Base-by-base conservation (phyloP, 2,888 invertebrate species). In the Thyatira batis region DNA sequence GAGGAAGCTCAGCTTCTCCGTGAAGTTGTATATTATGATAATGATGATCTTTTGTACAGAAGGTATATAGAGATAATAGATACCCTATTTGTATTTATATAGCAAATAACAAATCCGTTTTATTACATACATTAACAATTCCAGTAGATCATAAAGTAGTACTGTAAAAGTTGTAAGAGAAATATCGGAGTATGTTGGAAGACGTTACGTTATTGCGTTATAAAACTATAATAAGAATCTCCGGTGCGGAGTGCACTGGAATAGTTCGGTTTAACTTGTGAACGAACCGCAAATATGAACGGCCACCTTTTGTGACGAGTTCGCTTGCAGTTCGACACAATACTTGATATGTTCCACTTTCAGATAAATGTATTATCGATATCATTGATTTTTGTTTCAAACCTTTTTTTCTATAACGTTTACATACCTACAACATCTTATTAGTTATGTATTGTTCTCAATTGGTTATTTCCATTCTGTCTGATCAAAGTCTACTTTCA, bases 181-280 rank as follows among this genome's bases (percentile, higher is more conserved):
- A 77, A 78, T 78, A 82, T 78, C 67, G 61, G 61, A 68, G 65
- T 64, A 57, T 61, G 69, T 71, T 66, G 54, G 69, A 73, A 75
- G 75, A 80, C 63, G 78, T 80, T 69, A 74, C 65, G 72, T 81
- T 85, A 87, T 87, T 85, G 78, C 78, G 78, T 82, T 83, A 82
- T 84, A 82, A 86, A 88, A 86, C 79, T 84, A 78, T 78, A 73
- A 25, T 13, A 25, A 83, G 76, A 76, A 76, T 70, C 69, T 69
- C 61, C 55, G 65, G 60, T 62, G 61, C 54, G 59, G 65, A 84
- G 76, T 80, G 78, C 75, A 76, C 76, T 73, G 59, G 61, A 76
- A 76, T 74, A 76, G 77, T 82, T 82, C 61, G 58, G 71, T 72
- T 73, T 73, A 79, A 84, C 76, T 84, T 79, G 66, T 58, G 68